Evolutionary conservation across 1,140 invertebrate species (phyloP), one percentile per base, ranked within the genome.

Genomic region (Calycopis cecrops): DNA sequence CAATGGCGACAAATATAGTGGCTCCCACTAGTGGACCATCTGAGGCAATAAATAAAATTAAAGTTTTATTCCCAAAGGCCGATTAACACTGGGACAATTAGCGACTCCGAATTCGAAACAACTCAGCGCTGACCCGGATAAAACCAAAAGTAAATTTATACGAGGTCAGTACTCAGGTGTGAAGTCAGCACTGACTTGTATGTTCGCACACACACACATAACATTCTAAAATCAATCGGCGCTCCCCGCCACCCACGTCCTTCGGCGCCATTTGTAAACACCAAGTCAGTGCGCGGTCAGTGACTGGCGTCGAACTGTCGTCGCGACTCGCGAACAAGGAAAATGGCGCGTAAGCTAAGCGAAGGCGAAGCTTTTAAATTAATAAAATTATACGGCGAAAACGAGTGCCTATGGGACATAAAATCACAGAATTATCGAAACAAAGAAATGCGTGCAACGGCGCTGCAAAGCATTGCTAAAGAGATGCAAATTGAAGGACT

Each of bases 331-430:
- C 6, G 21, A 3, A 28, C 2, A n/a, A 28, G 21, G 38, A 35
- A 48, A 34, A 56, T 52, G 53, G 55, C 54, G 48, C 49, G 59
- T 52, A 60, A 60, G 55, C 42, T 60, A 35, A 60, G 54, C 53
- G 59, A 56, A 44, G 52, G 38, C 14, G 54, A 60, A 48, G 52
- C 51, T 49, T 48, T 60, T 52, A 60, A 60, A 48, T 12, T 55
- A 21, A 33, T 55, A 4, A 48, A 55, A 56, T 33, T 55, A 60
- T 60, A 60, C 35, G 44, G 53, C 34, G 60, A 59, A 51, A 55
- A 59, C 56, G 42, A 62, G 55, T 60, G 49, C 54, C 40, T 60
- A 37, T 60, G 59, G 59, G 53, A 60, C 55, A 37, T 38, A 35
- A 59, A 52, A 60, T 60, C 53, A 10, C 49, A 52, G 12, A 56